These are phyloP conservation scores for Orthosia incerta DNA, from an alignment of 2,888 invertebrate species.

Conservation along the genomic window DNA sequence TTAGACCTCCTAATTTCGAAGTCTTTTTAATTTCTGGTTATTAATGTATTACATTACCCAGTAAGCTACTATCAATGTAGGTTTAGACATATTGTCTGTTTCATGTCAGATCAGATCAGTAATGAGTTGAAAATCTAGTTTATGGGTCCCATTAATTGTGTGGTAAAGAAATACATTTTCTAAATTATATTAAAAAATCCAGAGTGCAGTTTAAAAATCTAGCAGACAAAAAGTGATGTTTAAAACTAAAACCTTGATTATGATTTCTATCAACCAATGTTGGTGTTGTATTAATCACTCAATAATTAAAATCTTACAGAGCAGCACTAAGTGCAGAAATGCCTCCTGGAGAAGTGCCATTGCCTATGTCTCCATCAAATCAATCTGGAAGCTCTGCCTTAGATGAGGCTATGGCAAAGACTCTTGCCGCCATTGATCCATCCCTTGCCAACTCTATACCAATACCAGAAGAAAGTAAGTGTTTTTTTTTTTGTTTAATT, in stretches of 20 bases:
- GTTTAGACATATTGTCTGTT: no score
- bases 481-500: not conserved
- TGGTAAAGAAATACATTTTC: no score
- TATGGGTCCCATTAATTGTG: no score
- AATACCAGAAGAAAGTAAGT: slow-evolving; percentile 90
- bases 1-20: no score
- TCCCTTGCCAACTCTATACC: slow-evolving; percentile 91
- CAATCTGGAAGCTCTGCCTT: slow-evolving; percentile 92
- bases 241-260: not conserved
- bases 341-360: slow-evolving; percentile 81
- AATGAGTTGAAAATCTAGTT: no score
- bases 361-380: slow-evolving; percentile 81
- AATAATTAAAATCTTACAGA: slow-evolving; percentile 61
- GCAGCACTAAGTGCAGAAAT: slow-evolving; percentile 74
- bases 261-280: not conserved
- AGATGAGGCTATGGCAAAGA: slow-evolving; percentile 98
- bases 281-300: not conserved
- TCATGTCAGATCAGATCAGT: no score
- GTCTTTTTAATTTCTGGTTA: no score
- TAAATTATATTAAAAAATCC: no score
- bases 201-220: no score
- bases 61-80: no score
- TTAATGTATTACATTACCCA: no score
- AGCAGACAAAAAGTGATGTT: no score
- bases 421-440: slow-evolving; percentile 96